Percentiles rank a stretch among this genome's conserved stretches.
phyloP scores from a whole-genome alignment of 2,113 vertebrate species.

The Hylia prasina region DNA sequence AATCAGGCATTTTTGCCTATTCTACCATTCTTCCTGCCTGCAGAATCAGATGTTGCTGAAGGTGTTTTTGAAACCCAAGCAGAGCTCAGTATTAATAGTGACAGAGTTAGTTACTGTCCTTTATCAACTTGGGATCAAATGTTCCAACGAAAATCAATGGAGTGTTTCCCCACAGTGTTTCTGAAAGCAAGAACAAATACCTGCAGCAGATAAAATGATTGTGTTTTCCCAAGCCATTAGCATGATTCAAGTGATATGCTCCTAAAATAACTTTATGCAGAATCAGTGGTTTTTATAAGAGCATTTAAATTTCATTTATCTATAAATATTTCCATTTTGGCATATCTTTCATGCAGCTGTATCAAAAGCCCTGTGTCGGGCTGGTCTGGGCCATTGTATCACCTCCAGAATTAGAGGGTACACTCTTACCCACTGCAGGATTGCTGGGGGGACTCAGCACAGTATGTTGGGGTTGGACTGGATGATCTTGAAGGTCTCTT shows the following conservation, averaged over 20 bases:
- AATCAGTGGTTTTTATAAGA: background rate
- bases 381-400: background rate
- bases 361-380: background rate
- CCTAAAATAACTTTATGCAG: background rate
- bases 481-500: background rate
- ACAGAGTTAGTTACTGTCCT: background rate
- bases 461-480: background rate
- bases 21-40: background rate
- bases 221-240: background rate
- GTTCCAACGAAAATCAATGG: background rate
- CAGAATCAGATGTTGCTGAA: background rate
- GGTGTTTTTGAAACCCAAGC: background rate
- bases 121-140: slow-evolving; percentile 9
- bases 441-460: background rate
- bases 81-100: background rate
- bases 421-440: background rate
- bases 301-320: background rate
- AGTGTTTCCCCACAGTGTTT: background rate
- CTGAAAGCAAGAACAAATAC: background rate
- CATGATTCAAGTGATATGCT: background rate
- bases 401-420: background rate
- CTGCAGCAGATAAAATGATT: background rate
- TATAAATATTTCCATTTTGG: background rate
- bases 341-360: background rate
- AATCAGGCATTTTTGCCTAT: background rate